Conservation (phyloP, 2,113 vertebrate species). For the Aleadryas rufinucha region DNA sequence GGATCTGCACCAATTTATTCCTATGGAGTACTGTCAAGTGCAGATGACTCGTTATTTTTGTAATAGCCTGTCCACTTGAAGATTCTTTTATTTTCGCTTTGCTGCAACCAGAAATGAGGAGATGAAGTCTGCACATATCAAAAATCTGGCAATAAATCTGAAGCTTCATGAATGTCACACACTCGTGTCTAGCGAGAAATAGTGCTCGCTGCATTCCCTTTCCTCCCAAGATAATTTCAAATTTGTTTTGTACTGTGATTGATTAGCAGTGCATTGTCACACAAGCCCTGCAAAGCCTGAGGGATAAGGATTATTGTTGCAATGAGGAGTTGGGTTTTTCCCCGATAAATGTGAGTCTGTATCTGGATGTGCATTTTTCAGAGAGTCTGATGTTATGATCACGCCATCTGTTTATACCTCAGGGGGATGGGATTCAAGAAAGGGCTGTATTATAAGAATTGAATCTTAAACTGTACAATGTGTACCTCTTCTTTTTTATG, state of each 20-base stretch:
- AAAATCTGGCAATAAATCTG: neutral
- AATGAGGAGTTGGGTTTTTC: neutral
- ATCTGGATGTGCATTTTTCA: neutral
- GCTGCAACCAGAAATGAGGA: neutral
- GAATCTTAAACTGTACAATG: neutral
- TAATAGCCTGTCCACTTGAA: neutral
- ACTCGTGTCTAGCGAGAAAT: fast-evolving
- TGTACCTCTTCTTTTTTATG: neutral
- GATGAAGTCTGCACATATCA: neutral
- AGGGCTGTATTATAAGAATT: neutral
- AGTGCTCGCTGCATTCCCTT: neutral
- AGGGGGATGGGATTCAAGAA: neutral
- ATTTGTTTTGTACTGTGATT: neutral
- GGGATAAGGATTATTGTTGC: neutral
- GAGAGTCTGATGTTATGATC: neutral
- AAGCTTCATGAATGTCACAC: neutral
- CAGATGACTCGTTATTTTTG: neutral
- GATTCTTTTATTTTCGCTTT: neutral
- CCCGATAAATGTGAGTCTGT: neutral
- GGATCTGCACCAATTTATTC: neutral
- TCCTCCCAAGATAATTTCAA: neutral
- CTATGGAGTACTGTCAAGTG: neutral
- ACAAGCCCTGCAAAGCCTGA: neutral
- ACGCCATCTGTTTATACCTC: neutral
- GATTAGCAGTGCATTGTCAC: neutral